These are phyloP conservation scores for Drosophila kikkawai DNA, from an alignment of 1,140 invertebrate species.

Conservation along the genomic window DNA sequence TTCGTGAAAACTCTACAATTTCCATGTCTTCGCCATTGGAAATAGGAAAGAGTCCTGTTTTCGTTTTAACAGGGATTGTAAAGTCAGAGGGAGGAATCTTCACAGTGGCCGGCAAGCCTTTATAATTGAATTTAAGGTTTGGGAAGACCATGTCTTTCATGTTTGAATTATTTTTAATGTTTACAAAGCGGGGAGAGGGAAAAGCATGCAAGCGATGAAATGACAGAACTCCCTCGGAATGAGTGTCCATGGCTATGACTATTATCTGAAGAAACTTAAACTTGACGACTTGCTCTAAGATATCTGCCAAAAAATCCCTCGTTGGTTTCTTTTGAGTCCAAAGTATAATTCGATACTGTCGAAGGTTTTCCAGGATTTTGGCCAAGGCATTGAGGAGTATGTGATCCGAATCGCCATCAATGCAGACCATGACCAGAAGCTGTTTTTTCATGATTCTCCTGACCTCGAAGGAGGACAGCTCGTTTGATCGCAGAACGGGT, in stretches of 20 bases:
- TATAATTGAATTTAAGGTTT: not conserved
- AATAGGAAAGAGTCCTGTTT: not conserved
- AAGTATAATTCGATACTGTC: constrained; percentile 1
- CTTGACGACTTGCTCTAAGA: not conserved
- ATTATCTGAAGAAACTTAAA: not conserved
- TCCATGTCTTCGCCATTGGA: not conserved
- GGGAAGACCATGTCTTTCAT: not conserved
- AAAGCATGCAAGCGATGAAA: not conserved
- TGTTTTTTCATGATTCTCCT: not conserved
- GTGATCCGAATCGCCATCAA: not conserved
- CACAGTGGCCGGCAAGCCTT: not conserved
- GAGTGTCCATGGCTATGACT: not conserved
- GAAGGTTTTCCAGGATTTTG: not conserved
- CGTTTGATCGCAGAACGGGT: not conserved
- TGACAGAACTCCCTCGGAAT: no score
- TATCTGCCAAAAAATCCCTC: not conserved
- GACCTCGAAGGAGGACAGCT: not conserved
- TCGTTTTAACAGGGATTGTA: not conserved
- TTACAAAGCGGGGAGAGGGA: not conserved
- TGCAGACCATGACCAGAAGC: not conserved
- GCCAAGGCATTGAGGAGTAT: not conserved
- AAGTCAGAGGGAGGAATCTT: not conserved
- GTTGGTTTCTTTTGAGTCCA: constrained; percentile 2
- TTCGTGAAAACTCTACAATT: constrained; percentile 3
- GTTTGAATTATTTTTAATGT: not conserved